Conservation (phyloP, 2,797 vertebrate species). For the Halcyon leucocephala region DNA sequence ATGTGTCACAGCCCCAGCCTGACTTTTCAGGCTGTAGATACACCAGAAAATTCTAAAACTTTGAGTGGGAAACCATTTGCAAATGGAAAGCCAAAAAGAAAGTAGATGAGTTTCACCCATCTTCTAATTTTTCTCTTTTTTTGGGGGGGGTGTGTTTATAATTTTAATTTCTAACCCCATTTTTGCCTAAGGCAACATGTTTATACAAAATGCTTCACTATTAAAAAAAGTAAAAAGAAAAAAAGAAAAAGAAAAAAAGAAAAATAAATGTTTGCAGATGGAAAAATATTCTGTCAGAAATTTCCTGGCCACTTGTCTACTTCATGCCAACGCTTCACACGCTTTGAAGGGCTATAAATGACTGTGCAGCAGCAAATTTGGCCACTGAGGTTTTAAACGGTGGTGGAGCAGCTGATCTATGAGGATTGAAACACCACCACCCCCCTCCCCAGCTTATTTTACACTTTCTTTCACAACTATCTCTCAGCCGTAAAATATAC, state of each 20-base stretch:
- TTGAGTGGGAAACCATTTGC: not conserved
- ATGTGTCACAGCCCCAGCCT: not conserved
- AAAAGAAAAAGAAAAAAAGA: not conserved
- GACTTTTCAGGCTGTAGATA: not conserved
- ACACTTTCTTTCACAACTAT: not conserved
- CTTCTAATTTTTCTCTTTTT: not conserved
- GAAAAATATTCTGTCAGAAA: constrained; percentile 33
- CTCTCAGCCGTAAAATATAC: constrained; percentile 38
- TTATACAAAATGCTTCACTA: not conserved
- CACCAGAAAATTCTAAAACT: not conserved
- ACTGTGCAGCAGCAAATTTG: constrained; percentile 1
- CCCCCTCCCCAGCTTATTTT: not conserved
- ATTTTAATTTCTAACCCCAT: not conserved
- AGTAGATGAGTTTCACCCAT: not conserved
- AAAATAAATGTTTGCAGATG: not conserved
- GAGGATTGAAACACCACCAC: not conserved
- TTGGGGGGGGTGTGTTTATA: not conserved
- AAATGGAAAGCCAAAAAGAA: not conserved
- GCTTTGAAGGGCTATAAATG: constrained; percentile 7
- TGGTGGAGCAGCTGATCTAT: not conserved
- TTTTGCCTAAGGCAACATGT: not conserved
- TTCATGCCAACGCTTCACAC: not conserved
- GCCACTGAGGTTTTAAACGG: not conserved
- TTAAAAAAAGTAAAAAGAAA: not conserved
- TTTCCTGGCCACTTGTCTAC: constrained; percentile 25